A percentile compares a stretch with the other conserved stretches of the same genome.
phyloP scores from a whole-genome alignment of 2,888 invertebrate species.

The Plagodis pulveraria region DNA sequence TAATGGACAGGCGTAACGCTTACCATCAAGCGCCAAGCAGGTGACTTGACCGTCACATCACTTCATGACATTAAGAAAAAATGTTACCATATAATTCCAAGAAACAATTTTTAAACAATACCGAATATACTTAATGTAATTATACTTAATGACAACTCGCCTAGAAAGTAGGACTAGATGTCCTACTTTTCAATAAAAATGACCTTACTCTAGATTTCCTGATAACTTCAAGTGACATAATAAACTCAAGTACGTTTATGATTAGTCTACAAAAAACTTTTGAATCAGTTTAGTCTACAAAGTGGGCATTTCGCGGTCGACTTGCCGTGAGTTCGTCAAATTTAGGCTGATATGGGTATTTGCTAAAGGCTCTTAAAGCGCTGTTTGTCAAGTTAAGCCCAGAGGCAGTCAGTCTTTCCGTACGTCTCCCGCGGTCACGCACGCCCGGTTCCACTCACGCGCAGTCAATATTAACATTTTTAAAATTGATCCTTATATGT shows the following conservation, averaged over 20 bases:
- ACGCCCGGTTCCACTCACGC: slow-evolving; percentile 24
- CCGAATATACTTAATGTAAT: too few species aligned
- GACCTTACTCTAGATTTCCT: slow-evolving; percentile 10
- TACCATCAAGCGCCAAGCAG: too few species aligned
- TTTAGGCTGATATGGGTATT: slow-evolving; percentile 45
- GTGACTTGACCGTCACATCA: too few species aligned
- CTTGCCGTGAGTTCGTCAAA: slow-evolving; percentile 34
- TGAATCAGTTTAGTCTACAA: slow-evolving; percentile 34
- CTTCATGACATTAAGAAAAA: too few species aligned
- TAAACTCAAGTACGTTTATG: slow-evolving; percentile 6
- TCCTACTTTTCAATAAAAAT: slow-evolving; percentile 2
- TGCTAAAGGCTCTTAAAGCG: slow-evolving; percentile 47
- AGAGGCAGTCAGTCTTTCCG: slow-evolving; percentile 50
- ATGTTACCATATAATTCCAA: too few species aligned
- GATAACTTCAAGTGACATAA: slow-evolving; percentile 1
- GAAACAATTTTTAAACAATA: too few species aligned
- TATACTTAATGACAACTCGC: too few species aligned
- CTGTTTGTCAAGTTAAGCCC: slow-evolving; percentile 21
- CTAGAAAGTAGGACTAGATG: not conserved
- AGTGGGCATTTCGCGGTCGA: slow-evolving; percentile 41
- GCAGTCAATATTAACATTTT: slow-evolving; percentile 6
- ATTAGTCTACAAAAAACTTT: slow-evolving; percentile 6
- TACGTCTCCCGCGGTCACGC: slow-evolving; percentile 39
- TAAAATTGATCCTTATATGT: not conserved
- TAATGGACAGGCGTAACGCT: too few species aligned